Evolutionary conservation across 2,113 vertebrate species (phyloP), one percentile per base, ranked within the genome.

Genomic region (Paramisgurnus dabryanus): DNA sequence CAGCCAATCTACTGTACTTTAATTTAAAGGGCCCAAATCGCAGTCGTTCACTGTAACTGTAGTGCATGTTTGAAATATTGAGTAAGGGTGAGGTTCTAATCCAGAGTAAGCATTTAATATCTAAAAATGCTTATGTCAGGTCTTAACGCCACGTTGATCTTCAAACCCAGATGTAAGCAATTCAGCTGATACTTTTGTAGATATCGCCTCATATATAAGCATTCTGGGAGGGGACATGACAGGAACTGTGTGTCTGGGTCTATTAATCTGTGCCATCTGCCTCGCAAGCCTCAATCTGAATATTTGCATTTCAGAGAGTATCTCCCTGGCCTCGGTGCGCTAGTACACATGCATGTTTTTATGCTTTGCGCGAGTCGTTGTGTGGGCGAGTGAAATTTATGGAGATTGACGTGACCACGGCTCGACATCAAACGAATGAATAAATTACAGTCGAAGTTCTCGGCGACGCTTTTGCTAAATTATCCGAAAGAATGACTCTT

Each of bases 101-200:
- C 74, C 61, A 7, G 7, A 41, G 34, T 5, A 4, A 63, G 73
- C 41, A 45, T 76, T 76, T 76, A 41, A 76, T 18, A 76, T 47
- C n/a, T 88, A 85, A 86, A 83, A 86, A 77, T 83, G 80, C 79
- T 91, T 89, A 91, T 92, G 87, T 75, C 63, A 76, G 64, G 71
- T 88, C 87, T 67, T 86, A 87, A 57, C 90, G 87, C 84, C 83
- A 91, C 87, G 15, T 89, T 76, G 82, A 89, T 88, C 88, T 88
- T 70, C 85, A 90, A 91, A 87, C 84, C 84, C 78, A 87, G 83
- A 90, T 89, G 88, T 86, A 90, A 89, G 85, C 89, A 89, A 86
- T 82, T 84, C 72, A 47, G 53, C 5, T 6, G 67, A 50, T 60
- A 43, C 58, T 47, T 71, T 47, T 17, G 34, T 41, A 10, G 57